phyloP scores from a whole-genome alignment of 1,140 invertebrate species.

The Eubasilissa regina region DNA sequence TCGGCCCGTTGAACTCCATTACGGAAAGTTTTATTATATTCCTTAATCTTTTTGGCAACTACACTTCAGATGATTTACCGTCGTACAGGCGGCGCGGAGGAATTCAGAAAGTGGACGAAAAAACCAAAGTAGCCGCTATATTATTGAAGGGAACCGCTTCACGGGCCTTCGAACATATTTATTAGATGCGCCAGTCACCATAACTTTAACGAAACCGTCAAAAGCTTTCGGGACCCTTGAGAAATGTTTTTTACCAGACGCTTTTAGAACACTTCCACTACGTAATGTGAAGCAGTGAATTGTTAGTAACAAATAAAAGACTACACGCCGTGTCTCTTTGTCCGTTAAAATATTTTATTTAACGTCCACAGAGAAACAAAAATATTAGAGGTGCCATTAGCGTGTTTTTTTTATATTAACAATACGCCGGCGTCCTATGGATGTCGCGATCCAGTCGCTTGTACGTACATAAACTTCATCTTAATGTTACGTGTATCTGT shows the following conservation, averaged over 20 bases:
- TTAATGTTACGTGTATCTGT: too few relatives aligned
- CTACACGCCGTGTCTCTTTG: background rate
- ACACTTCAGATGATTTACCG: conserved; percentile 10
- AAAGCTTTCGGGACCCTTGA: conserved; percentile 2
- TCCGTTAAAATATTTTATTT: background rate
- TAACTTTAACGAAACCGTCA: background rate
- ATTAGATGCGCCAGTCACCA: conserved; percentile 22
- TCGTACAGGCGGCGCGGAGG: background rate
- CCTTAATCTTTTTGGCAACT: background rate
- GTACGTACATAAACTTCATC: too few relatives aligned
- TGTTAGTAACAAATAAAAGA: too few relatives aligned
- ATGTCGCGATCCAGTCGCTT: too few relatives aligned
- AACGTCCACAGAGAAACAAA: too few relatives aligned
- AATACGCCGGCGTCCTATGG: too few relatives aligned
- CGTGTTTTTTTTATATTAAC: too few relatives aligned
- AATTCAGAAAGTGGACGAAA: conserved; percentile 3
- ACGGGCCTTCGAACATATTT: conserved; percentile 8
- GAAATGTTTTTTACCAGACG: background rate
- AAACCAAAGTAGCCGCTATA: conserved; percentile 11
- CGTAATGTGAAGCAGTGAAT: background rate
- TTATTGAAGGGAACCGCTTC: conserved; percentile 10
- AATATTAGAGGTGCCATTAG: too few relatives aligned
- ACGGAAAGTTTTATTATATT: background rate
- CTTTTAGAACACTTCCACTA: background rate
- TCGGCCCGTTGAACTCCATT: too few relatives aligned